These are phyloP conservation scores for Oxygymnocypris stewartii DNA, from an alignment of 2,113 vertebrate genomes.

Conservation along the genomic window DNA sequence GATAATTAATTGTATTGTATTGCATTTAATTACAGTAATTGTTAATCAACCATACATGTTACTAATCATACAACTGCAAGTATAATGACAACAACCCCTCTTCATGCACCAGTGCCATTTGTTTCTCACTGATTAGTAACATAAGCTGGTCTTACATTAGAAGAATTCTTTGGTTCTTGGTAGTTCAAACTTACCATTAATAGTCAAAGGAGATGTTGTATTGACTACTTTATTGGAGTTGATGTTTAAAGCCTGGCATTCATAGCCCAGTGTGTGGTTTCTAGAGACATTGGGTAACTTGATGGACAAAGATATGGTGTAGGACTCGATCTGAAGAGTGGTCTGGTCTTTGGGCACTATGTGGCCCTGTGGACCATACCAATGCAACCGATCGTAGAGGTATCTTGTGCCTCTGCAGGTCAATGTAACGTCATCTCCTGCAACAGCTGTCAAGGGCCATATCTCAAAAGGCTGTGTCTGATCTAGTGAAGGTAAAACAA, in stretches of 20 bases:
- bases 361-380: constrained; percentile 73
- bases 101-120: not conserved
- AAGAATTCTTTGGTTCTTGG: not conserved
- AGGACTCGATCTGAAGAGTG: constrained; percentile 56
- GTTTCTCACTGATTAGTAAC: not conserved
- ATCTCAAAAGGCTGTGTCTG: constrained; percentile 69
- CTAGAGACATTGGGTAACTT: constrained; percentile 75
- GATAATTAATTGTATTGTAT: not conserved
- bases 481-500: constrained; percentile 70
- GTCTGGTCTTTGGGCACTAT: constrained; percentile 51
- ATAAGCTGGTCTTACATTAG: not conserved
- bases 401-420: constrained; percentile 81
- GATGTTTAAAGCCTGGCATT: constrained; percentile 75
- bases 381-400: constrained; percentile 78
- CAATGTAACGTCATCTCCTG: constrained; percentile 73
- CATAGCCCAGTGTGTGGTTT: constrained; percentile 71
- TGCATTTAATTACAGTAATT: not conserved
- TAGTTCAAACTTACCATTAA: constrained; percentile 73
- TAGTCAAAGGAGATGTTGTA: constrained; percentile 65
- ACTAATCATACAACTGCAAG: not conserved
- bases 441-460: constrained; percentile 66
- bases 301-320: constrained; percentile 78
- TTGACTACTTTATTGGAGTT: constrained; percentile 65
- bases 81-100: not conserved
- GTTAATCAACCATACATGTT: too few species aligned